These are phyloP conservation scores for Leptinotarsa texana DNA, from an alignment of 1,140 invertebrate species.

Conservation along the genomic window DNA sequence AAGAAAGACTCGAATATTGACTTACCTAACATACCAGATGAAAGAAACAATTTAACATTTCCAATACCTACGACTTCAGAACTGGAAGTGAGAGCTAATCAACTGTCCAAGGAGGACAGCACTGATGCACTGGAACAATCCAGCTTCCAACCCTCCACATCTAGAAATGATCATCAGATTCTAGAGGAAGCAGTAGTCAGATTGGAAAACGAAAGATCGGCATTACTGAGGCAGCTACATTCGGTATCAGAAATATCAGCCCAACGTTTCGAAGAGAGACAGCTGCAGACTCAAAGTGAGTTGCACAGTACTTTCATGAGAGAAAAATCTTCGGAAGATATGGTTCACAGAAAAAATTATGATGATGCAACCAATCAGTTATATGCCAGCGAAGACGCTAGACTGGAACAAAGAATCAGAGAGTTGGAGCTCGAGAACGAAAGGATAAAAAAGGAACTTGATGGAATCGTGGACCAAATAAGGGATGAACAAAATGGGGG, in stretches of 20 bases:
- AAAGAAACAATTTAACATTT: neutral
- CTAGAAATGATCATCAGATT: neutral
- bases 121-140: no score
- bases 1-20: neutral
- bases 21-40: neutral
- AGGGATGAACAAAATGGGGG: neutral
- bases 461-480: conserved; percentile 17
- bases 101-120: neutral
- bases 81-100: neutral
- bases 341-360: neutral
- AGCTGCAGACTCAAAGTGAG: conserved; percentile 22
- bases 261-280: neutral
- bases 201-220: conserved; percentile 16
- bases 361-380: conserved; percentile 25
- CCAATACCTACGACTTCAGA: conserved; percentile 3
- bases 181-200: conserved; percentile 12
- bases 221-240: conserved; percentile 10
- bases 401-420: conserved; percentile 19
- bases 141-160: conserved; percentile 1
- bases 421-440: conserved; percentile 25
- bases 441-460: conserved; percentile 19
- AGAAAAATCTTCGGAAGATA: conserved; percentile 19
- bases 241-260: conserved; percentile 22
- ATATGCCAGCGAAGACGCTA: conserved; percentile 20
- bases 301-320: conserved; percentile 26